phyloP scores from a whole-genome alignment of 2,888 invertebrate genomes.

The Alsophila aescularia region DNA sequence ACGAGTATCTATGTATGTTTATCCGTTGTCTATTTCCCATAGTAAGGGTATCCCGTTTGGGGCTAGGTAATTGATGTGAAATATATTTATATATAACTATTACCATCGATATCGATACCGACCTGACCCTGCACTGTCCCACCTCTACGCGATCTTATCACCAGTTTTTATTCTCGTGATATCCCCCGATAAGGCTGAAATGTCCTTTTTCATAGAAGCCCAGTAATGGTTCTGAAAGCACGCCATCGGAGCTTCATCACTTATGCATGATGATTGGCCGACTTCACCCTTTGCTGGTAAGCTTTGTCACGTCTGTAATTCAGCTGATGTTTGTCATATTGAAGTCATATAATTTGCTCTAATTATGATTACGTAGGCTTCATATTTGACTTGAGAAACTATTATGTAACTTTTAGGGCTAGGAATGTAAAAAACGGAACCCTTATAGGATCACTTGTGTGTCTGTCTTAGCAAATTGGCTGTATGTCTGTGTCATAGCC shows the following conservation, averaged over 20 bases:
- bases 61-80: too few species aligned
- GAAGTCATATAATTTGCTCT: background rate
- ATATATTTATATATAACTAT: too few species aligned
- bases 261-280: conserved; percentile 80
- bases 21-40: too few species aligned
- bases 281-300: conserved; percentile 72
- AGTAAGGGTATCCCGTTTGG: too few species aligned
- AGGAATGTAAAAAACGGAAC: too few species aligned
- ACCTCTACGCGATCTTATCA: conserved; percentile 74
- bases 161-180: conserved; percentile 82
- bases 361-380: background rate
- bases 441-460: too few species aligned
- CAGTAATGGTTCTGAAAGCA: conserved; percentile 78
- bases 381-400: too few species aligned
- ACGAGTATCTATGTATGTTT: too few species aligned
- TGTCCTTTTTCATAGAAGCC: conserved; percentile 84
- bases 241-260: conserved; percentile 75
- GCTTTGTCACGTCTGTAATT: conserved; percentile 47
- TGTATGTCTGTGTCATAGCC: too few species aligned
- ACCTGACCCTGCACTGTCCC: conserved; percentile 18
- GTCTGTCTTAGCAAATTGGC: too few species aligned
- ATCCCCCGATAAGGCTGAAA: conserved; percentile 80
- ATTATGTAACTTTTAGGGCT: too few species aligned
- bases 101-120: conserved; percentile 32
- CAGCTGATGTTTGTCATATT: conserved; percentile 30